Percentiles rank a stretch among this genome's conserved stretches.
These are phyloP conservation scores for Zoanthus gigantus DNA, from an alignment of 92 coral and sea anemone species.

Conservation along the genomic window DNA sequence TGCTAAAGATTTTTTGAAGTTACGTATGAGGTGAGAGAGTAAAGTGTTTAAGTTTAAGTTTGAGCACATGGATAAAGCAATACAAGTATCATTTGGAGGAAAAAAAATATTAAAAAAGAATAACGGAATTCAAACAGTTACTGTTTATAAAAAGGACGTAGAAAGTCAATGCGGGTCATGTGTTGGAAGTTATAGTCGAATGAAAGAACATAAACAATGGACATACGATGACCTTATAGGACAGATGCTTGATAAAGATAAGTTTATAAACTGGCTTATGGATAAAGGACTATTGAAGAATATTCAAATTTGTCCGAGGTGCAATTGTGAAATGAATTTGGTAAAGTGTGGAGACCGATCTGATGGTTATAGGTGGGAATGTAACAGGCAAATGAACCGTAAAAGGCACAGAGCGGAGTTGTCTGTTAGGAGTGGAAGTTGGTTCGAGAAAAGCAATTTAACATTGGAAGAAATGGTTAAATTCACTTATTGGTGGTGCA, in stretches of 20 bases:
- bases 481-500: conserved; percentile 43
- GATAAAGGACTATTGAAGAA: conserved; percentile 24
- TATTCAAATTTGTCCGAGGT: conserved; percentile 14
- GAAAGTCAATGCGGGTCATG: conserved; percentile 21
- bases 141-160: conserved; percentile 3
- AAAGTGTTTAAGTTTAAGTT: neutral
- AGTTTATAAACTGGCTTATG: conserved; percentile 39
- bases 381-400: conserved; percentile 27
- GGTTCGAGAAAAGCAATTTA: conserved; percentile 38
- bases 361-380: conserved; percentile 46
- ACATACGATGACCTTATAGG: conserved; percentile 41
- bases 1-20: neutral
- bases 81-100: neutral
- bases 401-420: conserved; percentile 39
- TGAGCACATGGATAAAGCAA: conserved; percentile 12
- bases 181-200: conserved; percentile 22
- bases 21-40: conserved; percentile 5
- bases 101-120: conserved; percentile 2
- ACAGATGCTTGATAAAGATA: conserved; percentile 11
- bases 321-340: conserved; percentile 19
- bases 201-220: conserved; percentile 13
- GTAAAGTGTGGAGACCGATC: conserved; percentile 36
- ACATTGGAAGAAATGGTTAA: conserved; percentile 37
- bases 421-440: conserved; percentile 35
- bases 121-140: neutral